Evolutionary conservation across 2,113 vertebrate species (phyloP), one percentile per base, ranked within the genome.

Genomic region (Echinops telfairi): DNA sequence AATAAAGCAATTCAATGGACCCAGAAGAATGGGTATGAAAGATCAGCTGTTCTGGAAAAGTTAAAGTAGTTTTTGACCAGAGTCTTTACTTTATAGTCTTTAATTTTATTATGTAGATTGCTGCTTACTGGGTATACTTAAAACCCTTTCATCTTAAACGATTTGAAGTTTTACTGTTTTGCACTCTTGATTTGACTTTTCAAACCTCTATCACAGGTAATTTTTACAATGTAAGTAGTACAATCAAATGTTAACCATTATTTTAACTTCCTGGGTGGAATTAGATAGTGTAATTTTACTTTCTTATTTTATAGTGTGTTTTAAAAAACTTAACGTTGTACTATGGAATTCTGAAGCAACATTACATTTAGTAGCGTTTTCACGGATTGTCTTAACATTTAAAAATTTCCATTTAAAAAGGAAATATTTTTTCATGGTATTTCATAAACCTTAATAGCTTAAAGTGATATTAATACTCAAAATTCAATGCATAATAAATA

Each of bases 291-390:
- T 31, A 62, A 70, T 84, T 93, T 75, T 86, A 66, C 78, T 78
- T 80, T 66, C 17, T 79, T 64, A 33, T 85, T 58, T 81, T 70
- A 57, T 76, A 64, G 38, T 53, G 47, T 53, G 47, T 62, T 75
- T 57, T 33, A 0, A 85, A 57, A 40, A 53, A 53, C 47, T 6
- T 53, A 53, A 53, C 10, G 1, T 23, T 95, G 27, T 89, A 15
- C 33, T 92, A 1, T 91, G n/a, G 86, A 93, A 89, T 92, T 87
- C 10, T 83, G 12, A 85, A 71, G 11, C 29, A 87, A 86, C 58
- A 64, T 4, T 53, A 79, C 2, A 78, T 75, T 94, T 93, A 73
- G 27, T 4, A 23, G 6, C 27, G 22, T 90, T 94, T 93, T n/a
- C 20, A 84, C 14, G 22, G 38, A 47, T 0, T n/a, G 3, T 84